Conservation (phyloP, 1,140 invertebrate genomes). For the Metaphire vulgaris region DNA sequence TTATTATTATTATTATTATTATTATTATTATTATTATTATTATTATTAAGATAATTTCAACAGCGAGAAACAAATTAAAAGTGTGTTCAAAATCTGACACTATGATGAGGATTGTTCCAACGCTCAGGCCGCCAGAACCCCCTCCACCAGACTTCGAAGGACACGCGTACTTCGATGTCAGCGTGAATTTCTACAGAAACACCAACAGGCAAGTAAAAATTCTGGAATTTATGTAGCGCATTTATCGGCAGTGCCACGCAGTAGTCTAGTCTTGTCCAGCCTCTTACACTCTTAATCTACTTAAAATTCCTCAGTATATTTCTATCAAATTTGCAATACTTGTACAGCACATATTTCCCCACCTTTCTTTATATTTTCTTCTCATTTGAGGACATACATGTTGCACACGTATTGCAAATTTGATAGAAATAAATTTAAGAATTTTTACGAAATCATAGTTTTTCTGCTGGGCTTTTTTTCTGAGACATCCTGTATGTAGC, state of each 20-base stretch:
- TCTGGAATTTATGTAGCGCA: background rate
- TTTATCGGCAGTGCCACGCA: background rate
- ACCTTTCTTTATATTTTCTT: background rate
- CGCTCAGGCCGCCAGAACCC: background rate
- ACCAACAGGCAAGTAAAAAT: background rate
- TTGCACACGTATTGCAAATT: too few relatives aligned
- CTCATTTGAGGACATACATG: too few relatives aligned
- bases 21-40: background rate
- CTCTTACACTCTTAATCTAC: too few relatives aligned
- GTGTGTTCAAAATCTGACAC: background rate
- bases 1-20: background rate
- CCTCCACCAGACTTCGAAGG: background rate
- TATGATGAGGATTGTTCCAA: background rate
- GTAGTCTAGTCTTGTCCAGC: background rate
- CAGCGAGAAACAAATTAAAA: too few relatives aligned
- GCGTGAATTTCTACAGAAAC: background rate
- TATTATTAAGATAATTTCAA: background rate
- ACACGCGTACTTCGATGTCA: background rate
- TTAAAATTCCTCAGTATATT: too few relatives aligned
- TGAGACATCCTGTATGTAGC: too few relatives aligned
- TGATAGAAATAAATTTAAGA: too few relatives aligned
- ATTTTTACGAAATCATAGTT: too few relatives aligned
- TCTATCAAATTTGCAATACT: too few relatives aligned
- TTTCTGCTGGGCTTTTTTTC: too few relatives aligned
- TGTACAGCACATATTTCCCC: background rate